These are phyloP conservation scores for Lytechinus variegatus DNA, from an alignment of 35 echinoderm and acorn worm species.

Conservation along the genomic window DNA sequence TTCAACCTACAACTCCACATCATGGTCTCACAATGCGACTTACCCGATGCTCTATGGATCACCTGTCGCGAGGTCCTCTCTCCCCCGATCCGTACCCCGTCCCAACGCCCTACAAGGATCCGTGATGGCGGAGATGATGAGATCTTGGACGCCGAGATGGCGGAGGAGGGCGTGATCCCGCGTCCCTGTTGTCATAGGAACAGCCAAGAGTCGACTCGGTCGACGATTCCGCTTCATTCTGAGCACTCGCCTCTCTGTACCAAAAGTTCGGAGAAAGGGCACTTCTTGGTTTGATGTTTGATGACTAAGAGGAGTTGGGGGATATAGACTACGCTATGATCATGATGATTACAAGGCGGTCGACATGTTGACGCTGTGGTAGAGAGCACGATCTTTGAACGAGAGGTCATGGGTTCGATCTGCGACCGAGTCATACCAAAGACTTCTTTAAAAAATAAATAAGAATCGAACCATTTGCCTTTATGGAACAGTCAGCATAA, in stretches of 20 bases:
- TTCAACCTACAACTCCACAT: slow-evolving; percentile 34
- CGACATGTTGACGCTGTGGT: too few relatives aligned
- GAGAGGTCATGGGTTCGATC: too few relatives aligned
- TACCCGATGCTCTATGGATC: slow-evolving; percentile 44
- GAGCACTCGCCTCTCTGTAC: slow-evolving; percentile 29
- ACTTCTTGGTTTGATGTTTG: not conserved
- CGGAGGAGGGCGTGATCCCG: slow-evolving; percentile 21
- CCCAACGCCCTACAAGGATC: not conserved
- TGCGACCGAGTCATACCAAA: not conserved
- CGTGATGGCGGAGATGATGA: not conserved
- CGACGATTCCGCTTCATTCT: not conserved
- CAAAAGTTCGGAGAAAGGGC: not conserved
- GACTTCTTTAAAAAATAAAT: not conserved
- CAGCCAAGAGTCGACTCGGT: slow-evolving; percentile 8
- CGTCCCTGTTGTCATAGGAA: slow-evolving; percentile 39
- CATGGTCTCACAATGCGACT: slow-evolving; percentile 33
- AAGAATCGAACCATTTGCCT: not conserved
- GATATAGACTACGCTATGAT: not conserved
- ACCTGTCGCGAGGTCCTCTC: slow-evolving; percentile 27
- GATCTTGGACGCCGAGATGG: not conserved
- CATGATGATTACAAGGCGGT: not conserved
- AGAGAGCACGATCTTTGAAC: too few relatives aligned
- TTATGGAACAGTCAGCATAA: too few relatives aligned
- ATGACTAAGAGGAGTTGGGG: not conserved
- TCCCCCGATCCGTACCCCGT: slow-evolving; percentile 25